A percentile compares a stretch with the other conserved stretches of the same genome.
Evolutionary conservation across 2,113 vertebrate species (phyloP).

Genomic region (Callaeas wilsoni): DNA sequence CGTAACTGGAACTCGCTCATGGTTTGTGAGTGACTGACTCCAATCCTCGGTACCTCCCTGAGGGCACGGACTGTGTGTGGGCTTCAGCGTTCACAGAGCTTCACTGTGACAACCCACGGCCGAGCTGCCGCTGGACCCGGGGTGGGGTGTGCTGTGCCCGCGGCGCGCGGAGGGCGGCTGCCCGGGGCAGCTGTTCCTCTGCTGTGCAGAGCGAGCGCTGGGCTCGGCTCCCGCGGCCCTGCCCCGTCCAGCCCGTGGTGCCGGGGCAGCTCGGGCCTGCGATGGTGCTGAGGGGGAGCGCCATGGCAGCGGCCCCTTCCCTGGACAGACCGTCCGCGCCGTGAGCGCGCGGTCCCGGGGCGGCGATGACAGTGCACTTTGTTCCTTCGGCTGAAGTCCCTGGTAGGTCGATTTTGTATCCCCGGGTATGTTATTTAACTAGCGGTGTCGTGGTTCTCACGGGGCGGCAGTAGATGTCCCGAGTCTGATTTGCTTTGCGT

Average conservation of each 20-base stretch:
- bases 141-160: background rate
- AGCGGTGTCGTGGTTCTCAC: constrained; percentile 64
- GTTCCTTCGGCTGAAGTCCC: constrained; percentile 59
- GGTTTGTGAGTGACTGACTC: background rate
- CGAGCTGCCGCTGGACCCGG: background rate
- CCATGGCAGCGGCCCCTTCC: background rate
- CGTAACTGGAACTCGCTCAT: background rate
- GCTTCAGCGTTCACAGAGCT: background rate
- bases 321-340: background rate
- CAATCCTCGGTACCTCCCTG: background rate
- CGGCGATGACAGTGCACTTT: constrained; percentile 39
- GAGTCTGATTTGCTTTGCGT: constrained; percentile 61
- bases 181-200: background rate
- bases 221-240: background rate
- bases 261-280: too few relatives aligned
- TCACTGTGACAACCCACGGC: background rate
- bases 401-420: constrained; percentile 1
- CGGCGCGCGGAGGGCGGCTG: background rate
- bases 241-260: rapidly evolving
- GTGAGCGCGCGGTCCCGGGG: background rate
- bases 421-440: constrained; percentile 53
- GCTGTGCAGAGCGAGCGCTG: constrained; percentile 47
- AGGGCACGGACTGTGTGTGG: background rate
- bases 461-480: constrained; percentile 50
- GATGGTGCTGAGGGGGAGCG: background rate